Percentiles rank a stretch among this genome's conserved stretches.
phyloP scores from a whole-genome alignment of 2,113 vertebrate species.

The Spheniscus mendiculus region DNA sequence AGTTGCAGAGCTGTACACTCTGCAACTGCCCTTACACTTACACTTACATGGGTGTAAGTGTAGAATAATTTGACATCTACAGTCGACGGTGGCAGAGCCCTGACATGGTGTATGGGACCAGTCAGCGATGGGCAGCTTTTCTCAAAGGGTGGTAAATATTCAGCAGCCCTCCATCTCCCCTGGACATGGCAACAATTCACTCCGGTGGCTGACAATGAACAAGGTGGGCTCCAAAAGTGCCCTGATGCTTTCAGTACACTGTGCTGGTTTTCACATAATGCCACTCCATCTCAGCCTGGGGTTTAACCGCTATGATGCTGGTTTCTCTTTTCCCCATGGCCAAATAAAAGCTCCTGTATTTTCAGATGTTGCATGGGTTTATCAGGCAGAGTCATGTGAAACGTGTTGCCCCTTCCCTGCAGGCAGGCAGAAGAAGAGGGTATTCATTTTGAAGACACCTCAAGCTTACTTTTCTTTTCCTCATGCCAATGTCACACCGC shows the following conservation, averaged over 20 bases:
- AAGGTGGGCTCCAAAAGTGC: neutral
- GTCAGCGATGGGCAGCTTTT: neutral
- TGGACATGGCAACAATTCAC: neutral
- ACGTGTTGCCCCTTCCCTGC: neutral
- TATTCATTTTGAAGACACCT: neutral
- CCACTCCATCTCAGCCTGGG: neutral
- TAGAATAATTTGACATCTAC: neutral
- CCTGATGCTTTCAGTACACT: neutral
- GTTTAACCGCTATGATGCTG: neutral
- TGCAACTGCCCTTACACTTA: no score
- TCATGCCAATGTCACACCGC: fast-evolving
- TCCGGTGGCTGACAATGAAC: fast-evolving
- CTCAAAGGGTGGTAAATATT: neutral
- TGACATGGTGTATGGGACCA: neutral
- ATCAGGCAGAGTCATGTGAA: neutral
- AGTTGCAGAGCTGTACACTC: neutral
- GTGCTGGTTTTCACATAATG: neutral
- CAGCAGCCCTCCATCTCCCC: neutral
- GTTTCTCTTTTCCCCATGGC: neutral
- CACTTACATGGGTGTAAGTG: neutral
- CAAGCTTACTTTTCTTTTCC: neutral
- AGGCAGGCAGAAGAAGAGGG: neutral
- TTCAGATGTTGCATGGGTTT: neutral
- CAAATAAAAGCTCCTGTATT: neutral
- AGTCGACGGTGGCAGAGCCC: fast-evolving